Evolutionary conservation across 2,797 vertebrate species (phyloP).

Genomic region (Amblyraja radiata): DNA sequence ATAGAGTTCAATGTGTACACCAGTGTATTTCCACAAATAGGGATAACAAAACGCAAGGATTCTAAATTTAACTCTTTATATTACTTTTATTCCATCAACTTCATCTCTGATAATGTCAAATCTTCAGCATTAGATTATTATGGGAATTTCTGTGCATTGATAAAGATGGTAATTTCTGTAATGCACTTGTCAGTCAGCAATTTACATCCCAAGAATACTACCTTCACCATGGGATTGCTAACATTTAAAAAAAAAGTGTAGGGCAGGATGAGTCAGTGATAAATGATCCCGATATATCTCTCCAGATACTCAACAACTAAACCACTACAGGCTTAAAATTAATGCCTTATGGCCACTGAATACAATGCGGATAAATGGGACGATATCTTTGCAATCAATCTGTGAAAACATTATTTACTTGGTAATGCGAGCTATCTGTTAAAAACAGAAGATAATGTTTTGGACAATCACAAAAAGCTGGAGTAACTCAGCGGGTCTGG

Average conservation of each 20-base stretch:
- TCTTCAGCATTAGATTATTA: not conserved
- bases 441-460: no score
- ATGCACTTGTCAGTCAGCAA: not conserved
- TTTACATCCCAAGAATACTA: not conserved
- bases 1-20: not conserved
- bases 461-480: no score
- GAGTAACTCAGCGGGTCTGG: no score
- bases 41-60: not conserved
- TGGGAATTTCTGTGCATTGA: no score
- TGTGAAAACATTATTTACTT: not conserved
- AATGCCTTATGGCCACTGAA: not conserved
- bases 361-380: not conserved
- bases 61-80: not conserved
- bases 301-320: not conserved
- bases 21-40: not conserved
- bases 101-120: not conserved
- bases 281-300: not conserved
- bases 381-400: not conserved
- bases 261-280: not conserved
- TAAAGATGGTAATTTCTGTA: not conserved
- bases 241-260: not conserved
- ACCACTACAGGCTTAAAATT: not conserved
- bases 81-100: not conserved
- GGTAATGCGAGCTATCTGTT: not conserved
- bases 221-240: not conserved